phyloP scores from a whole-genome alignment of 2,797 vertebrate species.

The Eulemur mongoz region DNA sequence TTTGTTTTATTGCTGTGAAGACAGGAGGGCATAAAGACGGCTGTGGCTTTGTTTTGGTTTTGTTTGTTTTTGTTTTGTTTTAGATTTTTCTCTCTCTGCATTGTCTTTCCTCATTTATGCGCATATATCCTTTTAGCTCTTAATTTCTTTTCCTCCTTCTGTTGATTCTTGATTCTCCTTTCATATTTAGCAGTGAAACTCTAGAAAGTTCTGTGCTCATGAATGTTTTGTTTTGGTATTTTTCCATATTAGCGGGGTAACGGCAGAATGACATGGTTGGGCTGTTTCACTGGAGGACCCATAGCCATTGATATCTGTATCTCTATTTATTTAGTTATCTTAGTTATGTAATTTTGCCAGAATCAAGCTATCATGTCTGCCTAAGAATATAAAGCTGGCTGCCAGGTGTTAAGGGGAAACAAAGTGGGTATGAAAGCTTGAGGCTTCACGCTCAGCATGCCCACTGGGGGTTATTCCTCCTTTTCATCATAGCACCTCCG shows the following conservation, averaged over 20 bases:
- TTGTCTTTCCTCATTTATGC: background rate
- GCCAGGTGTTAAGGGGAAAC: background rate
- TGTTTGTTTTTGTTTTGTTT: background rate
- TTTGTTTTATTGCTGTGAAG: constrained; percentile 1
- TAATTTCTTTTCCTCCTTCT: background rate
- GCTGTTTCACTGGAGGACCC: background rate
- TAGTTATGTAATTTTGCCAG: background rate
- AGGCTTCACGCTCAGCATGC: background rate
- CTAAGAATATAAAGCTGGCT: background rate
- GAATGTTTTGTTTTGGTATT: background rate
- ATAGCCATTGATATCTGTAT: background rate
- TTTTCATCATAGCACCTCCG: background rate
- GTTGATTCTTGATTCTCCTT: background rate
- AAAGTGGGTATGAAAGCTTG: background rate
- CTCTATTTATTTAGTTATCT: background rate
- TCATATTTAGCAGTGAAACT: background rate
- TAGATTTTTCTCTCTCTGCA: background rate
- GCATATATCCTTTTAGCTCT: background rate
- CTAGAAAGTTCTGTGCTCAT: background rate
- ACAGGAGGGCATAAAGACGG: background rate
- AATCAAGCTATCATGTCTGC: background rate
- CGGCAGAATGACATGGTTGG: background rate
- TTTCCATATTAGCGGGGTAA: background rate
- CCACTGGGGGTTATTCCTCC: background rate
- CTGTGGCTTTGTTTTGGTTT: background rate